Evolutionary conservation across 1,140 invertebrate species (phyloP).

Genomic region (Cephus cinctus): DNA sequence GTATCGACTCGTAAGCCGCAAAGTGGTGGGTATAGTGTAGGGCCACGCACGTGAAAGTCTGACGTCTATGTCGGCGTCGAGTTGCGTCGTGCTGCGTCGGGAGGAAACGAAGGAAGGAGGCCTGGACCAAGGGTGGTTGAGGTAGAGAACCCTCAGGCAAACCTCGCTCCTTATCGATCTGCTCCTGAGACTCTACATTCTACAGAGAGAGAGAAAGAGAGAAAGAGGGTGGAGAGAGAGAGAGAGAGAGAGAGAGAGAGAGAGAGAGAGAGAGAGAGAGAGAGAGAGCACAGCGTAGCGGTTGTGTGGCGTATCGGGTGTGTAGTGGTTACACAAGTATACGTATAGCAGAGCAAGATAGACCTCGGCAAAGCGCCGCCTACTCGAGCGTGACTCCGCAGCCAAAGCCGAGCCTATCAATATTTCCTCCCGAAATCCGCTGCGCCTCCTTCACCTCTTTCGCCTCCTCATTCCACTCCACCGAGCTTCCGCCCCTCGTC

Average conservation of each 20-base stretch:
- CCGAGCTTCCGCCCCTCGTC: neutral
- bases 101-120: slow-evolving; percentile 37
- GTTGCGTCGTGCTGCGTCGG: too few relatives aligned
- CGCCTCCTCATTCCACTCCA: neutral
- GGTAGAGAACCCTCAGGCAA: slow-evolving; percentile 46
- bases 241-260: slow-evolving; percentile 15
- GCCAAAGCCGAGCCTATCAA: slow-evolving; percentile 54
- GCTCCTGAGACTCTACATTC: slow-evolving; percentile 37
- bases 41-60: slow-evolving; percentile 6
- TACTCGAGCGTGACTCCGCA: slow-evolving; percentile 56
- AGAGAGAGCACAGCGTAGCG: too few relatives aligned
- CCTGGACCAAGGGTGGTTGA: slow-evolving; percentile 44
- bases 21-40: too few relatives aligned
- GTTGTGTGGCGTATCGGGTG: slow-evolving; percentile 13
- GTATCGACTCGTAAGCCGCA: slow-evolving; percentile 4
- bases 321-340: too few relatives aligned
- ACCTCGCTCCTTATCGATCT: slow-evolving; percentile 54
- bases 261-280: slow-evolving; percentile 13
- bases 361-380: slow-evolving; percentile 41
- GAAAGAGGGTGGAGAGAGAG: slow-evolving; percentile 25
- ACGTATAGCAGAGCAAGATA: slow-evolving; percentile 39
- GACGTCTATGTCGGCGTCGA: slow-evolving; percentile 20
- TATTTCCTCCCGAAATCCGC: slow-evolving; percentile 50
- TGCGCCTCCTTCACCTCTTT: slow-evolving; percentile 19
- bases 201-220: slow-evolving; percentile 25